A percentile compares a stretch with the other conserved stretches of the same genome.
Conservation (phyloP, 2,797 vertebrate genomes). For the Anas capensis region DNA sequence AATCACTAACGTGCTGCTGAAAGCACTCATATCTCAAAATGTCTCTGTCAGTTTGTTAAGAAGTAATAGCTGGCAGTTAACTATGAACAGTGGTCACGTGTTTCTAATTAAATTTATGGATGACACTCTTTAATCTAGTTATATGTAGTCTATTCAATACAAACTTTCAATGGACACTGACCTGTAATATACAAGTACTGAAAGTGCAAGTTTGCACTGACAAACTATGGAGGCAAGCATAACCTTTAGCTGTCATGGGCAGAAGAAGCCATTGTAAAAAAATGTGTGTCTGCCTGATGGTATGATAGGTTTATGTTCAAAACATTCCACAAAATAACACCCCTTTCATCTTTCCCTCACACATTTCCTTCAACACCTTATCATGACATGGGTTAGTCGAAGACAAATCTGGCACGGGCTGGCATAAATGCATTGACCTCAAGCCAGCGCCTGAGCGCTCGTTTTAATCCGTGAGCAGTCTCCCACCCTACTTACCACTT, state of each 20-base stretch:
- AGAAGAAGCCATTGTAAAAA: background rate
- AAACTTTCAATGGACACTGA: background rate
- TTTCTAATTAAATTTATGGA: background rate
- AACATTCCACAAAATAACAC: background rate
- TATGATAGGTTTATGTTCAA: fast-evolving
- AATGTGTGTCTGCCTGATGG: background rate
- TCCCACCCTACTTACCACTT: background rate
- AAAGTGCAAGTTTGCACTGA: background rate
- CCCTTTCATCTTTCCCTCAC: background rate
- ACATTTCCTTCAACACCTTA: background rate
- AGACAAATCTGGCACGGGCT: background rate
- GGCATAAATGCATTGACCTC: background rate
- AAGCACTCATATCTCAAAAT: background rate
- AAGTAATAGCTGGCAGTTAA: background rate
- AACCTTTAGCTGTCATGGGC: fast-evolving
- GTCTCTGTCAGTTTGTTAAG: background rate
- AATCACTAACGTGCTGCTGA: background rate
- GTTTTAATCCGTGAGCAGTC: background rate
- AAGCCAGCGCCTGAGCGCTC: background rate
- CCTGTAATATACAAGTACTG: background rate
- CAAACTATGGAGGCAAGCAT: background rate
- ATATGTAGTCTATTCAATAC: background rate
- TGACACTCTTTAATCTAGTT: background rate
- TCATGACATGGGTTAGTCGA: background rate
- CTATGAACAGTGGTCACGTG: background rate